A percentile compares a stretch with the other conserved stretches of the same genome.
These are phyloP conservation scores for Ceratina japonica DNA, from an alignment of 1,140 invertebrate genomes.

Conservation along the genomic window DNA sequence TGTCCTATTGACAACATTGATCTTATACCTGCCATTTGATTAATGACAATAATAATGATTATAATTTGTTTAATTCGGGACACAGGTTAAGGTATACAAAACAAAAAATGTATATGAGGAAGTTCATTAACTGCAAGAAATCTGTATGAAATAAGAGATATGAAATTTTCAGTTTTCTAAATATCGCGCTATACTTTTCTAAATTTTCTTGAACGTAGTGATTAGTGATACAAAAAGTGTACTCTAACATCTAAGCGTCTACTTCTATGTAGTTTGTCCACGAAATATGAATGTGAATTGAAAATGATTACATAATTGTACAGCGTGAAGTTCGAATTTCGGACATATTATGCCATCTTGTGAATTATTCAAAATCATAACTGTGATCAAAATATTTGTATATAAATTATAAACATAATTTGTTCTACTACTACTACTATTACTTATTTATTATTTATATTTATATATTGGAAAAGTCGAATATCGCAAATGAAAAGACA, in stretches of 20 bases:
- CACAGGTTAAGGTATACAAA: slow-evolving; percentile 23
- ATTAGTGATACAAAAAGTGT: not conserved
- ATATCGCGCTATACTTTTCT: slow-evolving; percentile 22
- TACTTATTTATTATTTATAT: too few relatives aligned
- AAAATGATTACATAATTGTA: too few relatives aligned
- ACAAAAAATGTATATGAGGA: not conserved
- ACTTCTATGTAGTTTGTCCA: not conserved
- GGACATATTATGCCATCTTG: slow-evolving; percentile 19
- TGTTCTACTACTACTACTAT: too few relatives aligned
- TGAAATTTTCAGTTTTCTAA: slow-evolving; percentile 3
- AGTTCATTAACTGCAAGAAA: not conserved
- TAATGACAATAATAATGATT: slow-evolving; percentile 19
- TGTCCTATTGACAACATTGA: slow-evolving; percentile 31
- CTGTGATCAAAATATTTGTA: not conserved
- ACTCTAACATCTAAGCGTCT: not conserved
- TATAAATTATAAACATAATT: not conserved
- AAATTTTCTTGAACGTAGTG: not conserved
- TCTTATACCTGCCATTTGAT: slow-evolving; percentile 33
- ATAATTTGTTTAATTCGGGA: not conserved
- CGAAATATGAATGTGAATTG: not conserved
- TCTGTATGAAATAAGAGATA: slow-evolving; percentile 15
- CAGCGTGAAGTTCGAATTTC: not conserved
- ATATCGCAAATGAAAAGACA: not conserved
- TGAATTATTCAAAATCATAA: slow-evolving; percentile 13
- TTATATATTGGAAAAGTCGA: too few relatives aligned